Percentiles rank a stretch among this genome's conserved stretches.
Evolutionary conservation across 1,140 invertebrate genomes (phyloP).

Genomic region (Uloborus diversus): DNA sequence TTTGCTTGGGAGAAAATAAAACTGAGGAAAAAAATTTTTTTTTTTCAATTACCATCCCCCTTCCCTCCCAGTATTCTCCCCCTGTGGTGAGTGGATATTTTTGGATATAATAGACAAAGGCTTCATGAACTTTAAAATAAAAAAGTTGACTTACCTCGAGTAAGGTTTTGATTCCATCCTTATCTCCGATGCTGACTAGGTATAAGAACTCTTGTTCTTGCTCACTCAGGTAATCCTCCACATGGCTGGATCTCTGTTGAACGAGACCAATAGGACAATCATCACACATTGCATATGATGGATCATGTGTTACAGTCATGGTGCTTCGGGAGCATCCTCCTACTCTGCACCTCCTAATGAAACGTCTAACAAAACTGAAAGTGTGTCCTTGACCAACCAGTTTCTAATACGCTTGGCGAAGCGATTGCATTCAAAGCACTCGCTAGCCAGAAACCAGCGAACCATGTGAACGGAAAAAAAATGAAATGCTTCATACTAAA

Average conservation of each 20-base stretch:
- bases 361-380: too few relatives aligned
- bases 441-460: too few relatives aligned
- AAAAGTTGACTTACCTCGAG: conserved; percentile 38
- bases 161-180: conserved; percentile 2
- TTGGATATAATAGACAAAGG: too few relatives aligned
- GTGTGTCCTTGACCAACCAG: too few relatives aligned
- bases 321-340: too few relatives aligned
- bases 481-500: too few relatives aligned
- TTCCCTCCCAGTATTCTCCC: not conserved
- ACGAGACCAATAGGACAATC: conserved; percentile 17
- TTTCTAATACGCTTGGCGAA: too few relatives aligned
- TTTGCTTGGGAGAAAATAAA: not conserved
- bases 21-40: not conserved
- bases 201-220: conserved; percentile 29
- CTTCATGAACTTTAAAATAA: too few relatives aligned
- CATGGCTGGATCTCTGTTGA: conserved; percentile 16
- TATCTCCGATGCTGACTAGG: conserved; percentile 21
- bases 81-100: too few relatives aligned
- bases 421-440: too few relatives aligned
- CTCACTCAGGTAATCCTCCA: conserved; percentile 21
- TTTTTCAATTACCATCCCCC: not conserved
- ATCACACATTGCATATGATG: not conserved
- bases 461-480: too few relatives aligned
- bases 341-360: too few relatives aligned
- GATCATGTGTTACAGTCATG: not conserved